Base-by-base conservation (phyloP, 1,140 invertebrate genomes). In the Anoplolepis gracilipes region DNA sequence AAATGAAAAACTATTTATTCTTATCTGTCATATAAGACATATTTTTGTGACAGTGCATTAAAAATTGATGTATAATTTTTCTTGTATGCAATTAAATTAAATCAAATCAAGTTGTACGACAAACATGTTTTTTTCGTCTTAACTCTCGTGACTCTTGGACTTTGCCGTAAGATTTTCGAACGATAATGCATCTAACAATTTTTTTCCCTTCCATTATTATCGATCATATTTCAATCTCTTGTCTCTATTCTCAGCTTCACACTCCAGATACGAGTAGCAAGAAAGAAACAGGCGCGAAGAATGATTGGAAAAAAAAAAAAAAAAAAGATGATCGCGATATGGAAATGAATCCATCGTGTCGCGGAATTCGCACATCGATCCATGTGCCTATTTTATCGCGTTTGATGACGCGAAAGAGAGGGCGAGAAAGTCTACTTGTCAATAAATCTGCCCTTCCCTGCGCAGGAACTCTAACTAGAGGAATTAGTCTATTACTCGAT, bases 401-500 rank as follows among this genome's bases (percentile, higher is more conserved):
- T 19, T 28, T 39, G 28, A 28, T 2, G 11, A 25, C 28, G 61
- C 53, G 62, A 69, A 85, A 76, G 69, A 87, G 42, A 73, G 75
- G 84, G 36, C 49, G 59, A 88, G 67, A 88, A 84, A 85, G 67
- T 78, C 36, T 25, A 36, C n/a, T 16, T 55, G 75, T 85, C 81
- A 65, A 11, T 49, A 73, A 82, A 82, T 53, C 84, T 77, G 77
- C 84, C 84, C 87, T 69, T 77, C n/a, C 76, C 61, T 65, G 39
- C 65, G 72, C 77, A 90, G 89, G 89, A 90, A 90, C 88, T 90
- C 89, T 90, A 90, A 86, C 82, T 86, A 90, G 46, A 49, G 88
- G 88, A 88, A 90, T 90, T 86, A 86, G 75, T 88, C 88, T 86
- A 88, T 79, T 61, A 59, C 25, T 72, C 76, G 85, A 90, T 84